phyloP scores from a whole-genome alignment of 2,113 vertebrate species.

The Sula dactylatra region DNA sequence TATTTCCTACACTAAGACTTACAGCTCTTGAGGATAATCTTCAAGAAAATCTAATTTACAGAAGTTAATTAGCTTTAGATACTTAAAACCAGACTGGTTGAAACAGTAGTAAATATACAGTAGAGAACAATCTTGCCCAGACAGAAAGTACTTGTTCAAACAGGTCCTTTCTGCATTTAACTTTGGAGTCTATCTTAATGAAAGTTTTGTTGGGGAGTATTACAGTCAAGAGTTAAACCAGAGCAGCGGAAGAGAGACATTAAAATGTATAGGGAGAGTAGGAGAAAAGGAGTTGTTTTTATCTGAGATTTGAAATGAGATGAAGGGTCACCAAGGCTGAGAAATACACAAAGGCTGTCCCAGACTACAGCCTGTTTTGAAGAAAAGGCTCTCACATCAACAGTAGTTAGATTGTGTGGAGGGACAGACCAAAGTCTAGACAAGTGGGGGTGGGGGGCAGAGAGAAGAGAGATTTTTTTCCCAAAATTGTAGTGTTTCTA shows the following conservation, averaged over 20 bases:
- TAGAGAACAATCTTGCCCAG: conserved; percentile 17
- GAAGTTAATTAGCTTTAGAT: conserved; percentile 26
- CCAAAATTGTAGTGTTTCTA: not conserved
- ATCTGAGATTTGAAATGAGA: conserved; percentile 46
- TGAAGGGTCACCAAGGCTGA: conserved; percentile 2
- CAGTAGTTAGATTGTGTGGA: conserved; percentile 35
- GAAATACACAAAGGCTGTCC: conserved; percentile 37
- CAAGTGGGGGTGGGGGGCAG: not conserved
- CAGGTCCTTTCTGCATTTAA: not conserved
- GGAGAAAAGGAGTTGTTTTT: conserved; percentile 24
- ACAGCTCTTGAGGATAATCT: not conserved
- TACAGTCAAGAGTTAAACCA: conserved; percentile 44
- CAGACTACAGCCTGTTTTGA: conserved; percentile 7
- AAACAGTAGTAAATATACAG: not conserved
- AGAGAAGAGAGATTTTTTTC: not conserved
- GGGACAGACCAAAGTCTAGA: conserved; percentile 26
- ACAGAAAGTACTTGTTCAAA: conserved; percentile 42
- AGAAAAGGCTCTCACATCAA: conserved; percentile 32
- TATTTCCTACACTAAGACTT: not conserved
- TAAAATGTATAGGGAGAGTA: not conserved
- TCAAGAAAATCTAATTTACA: conserved; percentile 8
- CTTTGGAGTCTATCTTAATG: conserved; percentile 40
- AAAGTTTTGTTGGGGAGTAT: conserved; percentile 30
- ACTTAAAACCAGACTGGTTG: conserved; percentile 14
- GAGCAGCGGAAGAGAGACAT: conserved; percentile 32